phyloP scores from a whole-genome alignment of 1,140 invertebrate genomes.

The Holcopasites calliopsidis region DNA sequence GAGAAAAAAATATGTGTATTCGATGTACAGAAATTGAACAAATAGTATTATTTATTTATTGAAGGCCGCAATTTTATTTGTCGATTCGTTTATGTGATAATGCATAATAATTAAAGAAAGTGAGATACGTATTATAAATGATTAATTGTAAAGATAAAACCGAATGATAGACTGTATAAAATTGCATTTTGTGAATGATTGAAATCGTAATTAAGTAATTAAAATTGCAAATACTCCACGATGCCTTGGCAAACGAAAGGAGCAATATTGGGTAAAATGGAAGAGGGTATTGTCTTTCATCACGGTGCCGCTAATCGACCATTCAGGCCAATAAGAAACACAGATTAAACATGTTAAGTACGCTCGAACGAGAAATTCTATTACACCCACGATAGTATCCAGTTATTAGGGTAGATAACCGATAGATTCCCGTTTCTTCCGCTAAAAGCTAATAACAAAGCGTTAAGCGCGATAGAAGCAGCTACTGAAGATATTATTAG shows the following conservation, averaged over 20 bases:
- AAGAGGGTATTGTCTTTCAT: background rate
- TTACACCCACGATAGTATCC: background rate
- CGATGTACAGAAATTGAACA: too few relatives aligned
- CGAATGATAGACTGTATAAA: too few relatives aligned
- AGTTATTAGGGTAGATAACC: background rate
- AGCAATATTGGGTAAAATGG: background rate
- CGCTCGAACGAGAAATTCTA: background rate
- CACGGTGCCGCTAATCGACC: background rate
- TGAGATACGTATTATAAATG: too few relatives aligned
- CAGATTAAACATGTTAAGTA: slow-evolving; percentile 5
- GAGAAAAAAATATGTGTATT: too few relatives aligned
- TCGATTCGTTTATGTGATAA: too few relatives aligned
- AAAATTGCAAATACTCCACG: background rate
- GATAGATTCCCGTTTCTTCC: background rate
- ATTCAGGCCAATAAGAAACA: slow-evolving; percentile 1
- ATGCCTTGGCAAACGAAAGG: background rate
- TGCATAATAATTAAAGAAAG: too few relatives aligned
- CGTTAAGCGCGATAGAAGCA: too few relatives aligned
- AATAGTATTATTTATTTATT: too few relatives aligned
- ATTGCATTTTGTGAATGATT: too few relatives aligned
- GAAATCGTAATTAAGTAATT: background rate
- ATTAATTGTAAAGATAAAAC: too few relatives aligned
- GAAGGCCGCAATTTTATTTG: too few relatives aligned
- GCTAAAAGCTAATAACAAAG: background rate
- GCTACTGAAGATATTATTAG: too few relatives aligned